Percentiles rank a stretch among this genome's conserved stretches.
Conservation (phyloP, 64 coral and sea anemone species). For the Astreopora myriophthalma region DNA sequence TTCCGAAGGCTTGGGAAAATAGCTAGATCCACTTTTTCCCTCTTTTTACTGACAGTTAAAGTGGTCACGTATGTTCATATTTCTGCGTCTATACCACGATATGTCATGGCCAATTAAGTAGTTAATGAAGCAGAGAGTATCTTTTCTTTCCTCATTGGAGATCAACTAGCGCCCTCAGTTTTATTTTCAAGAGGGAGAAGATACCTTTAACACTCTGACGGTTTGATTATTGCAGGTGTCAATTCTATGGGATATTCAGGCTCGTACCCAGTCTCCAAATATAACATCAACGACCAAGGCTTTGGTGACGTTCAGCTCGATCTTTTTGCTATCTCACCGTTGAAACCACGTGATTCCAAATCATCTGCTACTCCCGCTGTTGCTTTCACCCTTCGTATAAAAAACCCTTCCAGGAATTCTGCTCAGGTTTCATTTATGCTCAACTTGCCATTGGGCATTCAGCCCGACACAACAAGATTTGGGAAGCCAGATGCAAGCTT, state of each 20-base stretch:
- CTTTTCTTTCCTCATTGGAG: too few relatives aligned
- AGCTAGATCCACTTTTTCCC: too few relatives aligned
- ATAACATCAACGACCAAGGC: conserved; percentile 15
- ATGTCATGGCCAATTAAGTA: too few relatives aligned
- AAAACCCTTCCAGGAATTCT: conserved; percentile 59
- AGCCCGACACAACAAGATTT: conserved; percentile 69
- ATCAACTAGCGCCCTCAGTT: too few relatives aligned
- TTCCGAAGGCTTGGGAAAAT: not conserved
- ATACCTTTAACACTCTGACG: too few relatives aligned
- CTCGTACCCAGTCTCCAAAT: conserved; percentile 82
- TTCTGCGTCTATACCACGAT: too few relatives aligned
- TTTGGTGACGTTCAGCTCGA: conserved; percentile 63
- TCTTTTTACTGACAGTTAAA: too few relatives aligned
- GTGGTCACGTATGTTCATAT: too few relatives aligned
- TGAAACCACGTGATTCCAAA: conserved; percentile 81
- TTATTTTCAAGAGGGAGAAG: too few relatives aligned
- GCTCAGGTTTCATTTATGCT: conserved; percentile 75
- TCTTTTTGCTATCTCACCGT: conserved; percentile 72
- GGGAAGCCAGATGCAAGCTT: not conserved
- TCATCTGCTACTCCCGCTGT: conserved; percentile 79
- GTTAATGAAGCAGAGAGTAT: too few relatives aligned
- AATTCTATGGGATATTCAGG: conserved; percentile 74
- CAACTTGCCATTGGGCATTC: conserved; percentile 80
- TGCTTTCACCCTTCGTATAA: conserved; percentile 71
- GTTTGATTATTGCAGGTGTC: conserved; percentile 23